Conservation (phyloP, 2,113 vertebrate genomes). For the Pterocles orientalis region DNA sequence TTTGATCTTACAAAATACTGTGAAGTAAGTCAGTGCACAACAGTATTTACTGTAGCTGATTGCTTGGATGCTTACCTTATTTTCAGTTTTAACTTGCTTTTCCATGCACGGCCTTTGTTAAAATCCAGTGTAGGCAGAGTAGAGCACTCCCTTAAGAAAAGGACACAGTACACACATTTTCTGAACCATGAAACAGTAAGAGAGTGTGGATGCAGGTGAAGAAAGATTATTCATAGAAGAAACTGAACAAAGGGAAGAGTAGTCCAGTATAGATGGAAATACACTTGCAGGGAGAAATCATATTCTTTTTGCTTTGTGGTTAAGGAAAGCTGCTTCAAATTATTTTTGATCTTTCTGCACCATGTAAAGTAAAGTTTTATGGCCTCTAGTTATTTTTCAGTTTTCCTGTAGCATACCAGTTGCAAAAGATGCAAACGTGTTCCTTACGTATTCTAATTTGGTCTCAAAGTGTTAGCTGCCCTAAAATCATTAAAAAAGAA, state of each 20-base stretch:
- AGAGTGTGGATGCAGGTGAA: background rate
- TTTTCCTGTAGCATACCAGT: background rate
- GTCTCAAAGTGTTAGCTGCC: background rate
- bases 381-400: background rate
- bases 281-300: background rate
- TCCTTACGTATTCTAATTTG: background rate
- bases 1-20: background rate
- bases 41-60: background rate
- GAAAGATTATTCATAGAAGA: background rate
- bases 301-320: background rate
- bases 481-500: background rate
- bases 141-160: background rate
- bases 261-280: background rate
- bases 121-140: background rate
- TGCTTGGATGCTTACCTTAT: background rate
- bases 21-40: background rate
- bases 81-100: conserved; percentile 6
- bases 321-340: background rate
- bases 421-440: background rate
- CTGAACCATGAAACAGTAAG: background rate
- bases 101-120: background rate
- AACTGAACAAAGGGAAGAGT: background rate
- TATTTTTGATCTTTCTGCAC: background rate
- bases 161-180: background rate
- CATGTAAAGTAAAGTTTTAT: background rate